A percentile compares a stretch with the other conserved stretches of the same genome.
phyloP scores from a whole-genome alignment of 2,113 vertebrate genomes.

The Tachysurus vachellii region DNA sequence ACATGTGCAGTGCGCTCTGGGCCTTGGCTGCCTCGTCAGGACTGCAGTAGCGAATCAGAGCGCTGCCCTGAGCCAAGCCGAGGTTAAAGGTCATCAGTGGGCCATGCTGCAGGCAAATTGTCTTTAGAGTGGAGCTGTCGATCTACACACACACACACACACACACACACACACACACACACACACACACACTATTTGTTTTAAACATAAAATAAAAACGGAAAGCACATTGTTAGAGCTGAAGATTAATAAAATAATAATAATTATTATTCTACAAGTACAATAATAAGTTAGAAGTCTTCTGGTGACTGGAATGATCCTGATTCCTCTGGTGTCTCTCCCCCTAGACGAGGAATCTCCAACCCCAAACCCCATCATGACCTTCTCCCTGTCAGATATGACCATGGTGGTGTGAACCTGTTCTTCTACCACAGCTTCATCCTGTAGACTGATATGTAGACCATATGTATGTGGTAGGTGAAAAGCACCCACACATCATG shows the following conservation, averaged over 20 bases:
- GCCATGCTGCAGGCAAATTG: slow-evolving; percentile 99
- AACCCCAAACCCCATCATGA: not conserved
- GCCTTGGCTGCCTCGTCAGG: slow-evolving; percentile 98
- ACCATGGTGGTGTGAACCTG: not conserved
- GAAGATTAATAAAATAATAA: not conserved
- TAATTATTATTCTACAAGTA: too few species aligned
- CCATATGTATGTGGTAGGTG: too few species aligned
- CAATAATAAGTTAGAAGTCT: not conserved
- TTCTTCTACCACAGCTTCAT: not conserved
- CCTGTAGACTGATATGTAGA: not conserved
- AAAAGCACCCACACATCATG: too few species aligned
- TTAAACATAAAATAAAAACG: not conserved
- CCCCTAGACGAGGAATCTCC: not conserved
- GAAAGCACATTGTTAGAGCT: too few species aligned
- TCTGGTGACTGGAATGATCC: not conserved
- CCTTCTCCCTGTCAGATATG: too few species aligned
- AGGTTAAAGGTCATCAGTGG: slow-evolving; percentile 99
- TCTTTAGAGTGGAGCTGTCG: slow-evolving; percentile 95
- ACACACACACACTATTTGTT: not conserved
- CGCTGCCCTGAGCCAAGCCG: slow-evolving; percentile 96
- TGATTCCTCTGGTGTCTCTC: not conserved
- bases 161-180: slow-evolving; percentile 1
- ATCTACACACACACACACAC: slow-evolving; percentile 73
- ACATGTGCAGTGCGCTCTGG: slow-evolving; percentile 96
- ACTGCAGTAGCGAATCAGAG: slow-evolving; percentile 96